Conservation (phyloP, 2,797 vertebrate species). For the Rhinophrynus dorsalis region DNA sequence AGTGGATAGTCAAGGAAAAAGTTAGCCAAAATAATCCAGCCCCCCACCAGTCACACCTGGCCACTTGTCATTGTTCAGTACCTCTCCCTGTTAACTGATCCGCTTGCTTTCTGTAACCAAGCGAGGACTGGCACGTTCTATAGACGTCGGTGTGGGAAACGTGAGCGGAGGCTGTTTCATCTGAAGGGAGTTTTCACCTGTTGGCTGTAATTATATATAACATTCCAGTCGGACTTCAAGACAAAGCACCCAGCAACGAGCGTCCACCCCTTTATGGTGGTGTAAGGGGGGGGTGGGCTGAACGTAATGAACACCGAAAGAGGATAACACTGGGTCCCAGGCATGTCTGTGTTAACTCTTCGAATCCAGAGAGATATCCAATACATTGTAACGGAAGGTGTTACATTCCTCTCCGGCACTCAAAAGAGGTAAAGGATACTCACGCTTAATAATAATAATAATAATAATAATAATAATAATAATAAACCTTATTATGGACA, state of each 20-base stretch:
- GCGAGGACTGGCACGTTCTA: not conserved
- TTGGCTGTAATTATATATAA: constrained; percentile 50
- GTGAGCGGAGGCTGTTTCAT: constrained; percentile 36
- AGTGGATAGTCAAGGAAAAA: not conserved
- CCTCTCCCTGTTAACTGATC: not conserved
- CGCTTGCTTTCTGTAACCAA: constrained; percentile 31
- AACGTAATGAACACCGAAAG: constrained; percentile 44
- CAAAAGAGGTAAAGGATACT: no score
- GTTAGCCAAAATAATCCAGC: constrained; percentile 3
- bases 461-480: no score
- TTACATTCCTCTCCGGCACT: no score
- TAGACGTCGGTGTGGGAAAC: not conserved
- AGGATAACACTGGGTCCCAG: constrained; percentile 28
- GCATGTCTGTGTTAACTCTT: not conserved
- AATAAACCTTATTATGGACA: no score
- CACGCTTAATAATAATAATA: no score
- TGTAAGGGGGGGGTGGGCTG: constrained; percentile 42
- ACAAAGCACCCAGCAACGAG: constrained; percentile 44
- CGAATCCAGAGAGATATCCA: no score
- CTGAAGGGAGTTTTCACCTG: constrained; percentile 51
- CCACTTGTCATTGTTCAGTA: not conserved
- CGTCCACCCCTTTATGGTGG: constrained; percentile 47
- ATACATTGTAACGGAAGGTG: no score
- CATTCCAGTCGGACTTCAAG: constrained; percentile 43
- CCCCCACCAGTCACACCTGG: not conserved